Base-by-base conservation (phyloP, 2,888 invertebrate species). In the Didymodactylos carnosus region DNA sequence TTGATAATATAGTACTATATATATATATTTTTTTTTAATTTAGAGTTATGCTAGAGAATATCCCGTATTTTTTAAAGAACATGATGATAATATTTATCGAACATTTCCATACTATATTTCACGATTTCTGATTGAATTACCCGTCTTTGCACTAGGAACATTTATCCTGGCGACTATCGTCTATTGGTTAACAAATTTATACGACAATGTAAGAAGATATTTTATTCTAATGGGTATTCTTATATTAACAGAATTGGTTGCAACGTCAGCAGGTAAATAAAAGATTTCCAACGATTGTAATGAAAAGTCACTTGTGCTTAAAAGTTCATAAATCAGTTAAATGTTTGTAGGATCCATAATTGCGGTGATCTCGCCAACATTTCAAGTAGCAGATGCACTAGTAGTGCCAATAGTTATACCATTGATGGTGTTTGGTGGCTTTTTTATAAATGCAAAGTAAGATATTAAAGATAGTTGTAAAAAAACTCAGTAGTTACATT, bases 381-480 rank as follows among this genome's bases (percentile, higher is more conserved):
- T 35, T 62, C 35, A 62, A 1, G 62, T n/a, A 8, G 62, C 62
- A 3, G 19, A 6, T 6, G 62, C 62, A 35, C 4, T 62, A 1
- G 62, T 62, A n/a, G 35, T 62, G 16, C 62, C 62, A 29, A 8
- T 62, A 3, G 19, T 62, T n/a, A 16, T 95, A 76, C 94, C 95
- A 0, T 90, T 94, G 82, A 86, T 95, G 84, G 85, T 97, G 25
- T 95, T 97, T 82, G 94, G 94, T 75, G 95, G 95, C 62, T 94
- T 92, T 86, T 94, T 94, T 84, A 86, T 95, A 53, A 94, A 94
- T 82, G 88, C 90, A 29, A 90, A 88, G 88, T 91, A 85, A 78
- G 80, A 77, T 5, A 23, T 19, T 39, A n/a, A 27, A 39, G 46
- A 71, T 3, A 35, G 23, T 27, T 69, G 11, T 23, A 0, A 16